Conservation (phyloP, 2,888 invertebrate genomes). For the Aporophyla lueneburgensis region DNA sequence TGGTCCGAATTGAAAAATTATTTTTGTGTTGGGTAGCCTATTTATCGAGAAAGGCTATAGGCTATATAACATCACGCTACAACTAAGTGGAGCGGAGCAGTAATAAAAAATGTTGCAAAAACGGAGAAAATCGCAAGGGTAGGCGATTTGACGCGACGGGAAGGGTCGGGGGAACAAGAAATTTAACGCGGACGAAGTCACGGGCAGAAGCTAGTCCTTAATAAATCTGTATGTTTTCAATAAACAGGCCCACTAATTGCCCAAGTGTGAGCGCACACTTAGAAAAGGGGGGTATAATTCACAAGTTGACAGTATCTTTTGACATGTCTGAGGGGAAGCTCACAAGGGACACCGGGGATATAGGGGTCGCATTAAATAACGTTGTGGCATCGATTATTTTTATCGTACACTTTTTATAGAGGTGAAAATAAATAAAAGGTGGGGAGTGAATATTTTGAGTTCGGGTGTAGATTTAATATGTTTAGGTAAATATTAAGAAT, state of each 20-base stretch:
- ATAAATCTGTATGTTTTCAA: not conserved
- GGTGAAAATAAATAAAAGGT: conserved; percentile 4
- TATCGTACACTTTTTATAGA: conserved; percentile 23
- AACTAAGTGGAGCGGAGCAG: no score
- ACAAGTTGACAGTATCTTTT: conserved; percentile 76
- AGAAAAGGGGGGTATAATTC: conserved; percentile 69
- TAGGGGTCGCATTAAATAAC: conserved; percentile 67
- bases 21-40: no score
- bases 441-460: conserved; percentile 16
- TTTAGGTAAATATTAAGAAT: not conserved
- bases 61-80: no score
- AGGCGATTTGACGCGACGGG: no score
- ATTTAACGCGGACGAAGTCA: no score
- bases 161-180: no score
- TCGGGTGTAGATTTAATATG: not conserved
- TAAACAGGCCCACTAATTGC: conserved; percentile 20
- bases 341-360: conserved; percentile 65
- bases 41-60: no score
- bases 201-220: no score
- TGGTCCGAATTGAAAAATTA: no score
- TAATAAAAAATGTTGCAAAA: no score
- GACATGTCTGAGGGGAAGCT: conserved; percentile 71
- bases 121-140: no score
- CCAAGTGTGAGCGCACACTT: conserved; percentile 63
- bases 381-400: conserved; percentile 68